Evolutionary conservation across 2,888 invertebrate genomes (phyloP), one percentile per base, ranked within the genome.

Genomic region (Acleris emargana): DNA sequence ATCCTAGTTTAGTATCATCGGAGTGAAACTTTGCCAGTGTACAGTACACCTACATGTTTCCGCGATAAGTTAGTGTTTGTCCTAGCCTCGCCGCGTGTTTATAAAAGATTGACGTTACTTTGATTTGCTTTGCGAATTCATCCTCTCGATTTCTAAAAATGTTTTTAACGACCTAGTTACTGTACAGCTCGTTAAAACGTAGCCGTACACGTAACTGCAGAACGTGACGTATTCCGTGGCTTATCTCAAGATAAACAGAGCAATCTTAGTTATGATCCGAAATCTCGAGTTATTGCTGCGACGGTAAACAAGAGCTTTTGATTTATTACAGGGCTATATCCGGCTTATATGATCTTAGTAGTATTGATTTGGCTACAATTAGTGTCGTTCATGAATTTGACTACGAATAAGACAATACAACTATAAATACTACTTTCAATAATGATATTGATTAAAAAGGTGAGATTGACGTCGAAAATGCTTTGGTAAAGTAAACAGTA

Each of bases 181-280:
- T 52, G 52, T 53, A 58, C n/a, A 43, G n/a, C 47, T 47, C n/a
- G 32, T 53, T 42, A 49, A 17, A 20, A 28, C 6, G 25, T 55
- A 45, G 52, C 58, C 38, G 32, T n/a, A 22, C 28, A 43, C 54
- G 45, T 57, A 57, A 57, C 45, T 45, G 25, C 53, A 28, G 51
- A 54, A 50, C 43, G 55, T 45, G 60, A 60, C 55, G 54, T 64
- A 55, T 51, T 18, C 17, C 17, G 22, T 32, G 51, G 28, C 59
- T 55, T 60, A 60, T 66, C 64, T 57, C n/a, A 45, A 60, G 64
- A 60, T 66, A 60, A 64, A 60, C 55, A 64, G 50, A 64, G 32
- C 45, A 51, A 66, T 66, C 54, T 54, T 50, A 50, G 59, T 54
- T 54, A 59, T 54, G 59, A 18, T 59, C 54, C 64, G 28, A 64